Evolutionary conservation across 2,113 vertebrate species (phyloP).

Genomic region (Willisornis vidua): DNA sequence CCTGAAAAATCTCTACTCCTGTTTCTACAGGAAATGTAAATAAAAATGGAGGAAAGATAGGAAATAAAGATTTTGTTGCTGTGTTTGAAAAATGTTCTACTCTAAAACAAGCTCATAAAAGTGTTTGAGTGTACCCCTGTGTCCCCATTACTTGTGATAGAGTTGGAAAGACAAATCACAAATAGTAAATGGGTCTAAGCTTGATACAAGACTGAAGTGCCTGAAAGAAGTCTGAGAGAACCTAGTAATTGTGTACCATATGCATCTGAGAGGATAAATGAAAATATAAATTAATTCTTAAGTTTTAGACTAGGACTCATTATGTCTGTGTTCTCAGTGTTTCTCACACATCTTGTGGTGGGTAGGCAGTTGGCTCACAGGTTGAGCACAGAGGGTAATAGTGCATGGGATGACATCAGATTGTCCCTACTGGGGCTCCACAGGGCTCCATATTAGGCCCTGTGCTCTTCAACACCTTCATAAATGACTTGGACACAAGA

Average conservation of each 20-base stretch:
- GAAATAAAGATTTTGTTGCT: background rate
- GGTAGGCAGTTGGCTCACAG: background rate
- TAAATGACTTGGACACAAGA: background rate
- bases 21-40: background rate
- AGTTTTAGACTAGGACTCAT: background rate
- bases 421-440: background rate
- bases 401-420: background rate
- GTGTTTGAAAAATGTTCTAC: background rate
- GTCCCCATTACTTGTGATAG: background rate
- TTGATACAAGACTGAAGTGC: background rate
- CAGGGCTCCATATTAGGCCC: background rate
- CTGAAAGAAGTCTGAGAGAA: background rate
- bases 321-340: background rate
- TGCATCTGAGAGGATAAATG: background rate
- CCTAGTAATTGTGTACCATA: too few species aligned
- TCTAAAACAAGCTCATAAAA: accelerated
- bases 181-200: background rate
- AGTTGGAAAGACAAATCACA: background rate
- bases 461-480: background rate
- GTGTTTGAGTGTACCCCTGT: background rate
- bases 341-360: background rate
- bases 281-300: background rate
- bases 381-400: background rate
- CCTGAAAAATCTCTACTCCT: background rate
- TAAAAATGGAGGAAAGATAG: background rate